Conservation (phyloP, 2,797 vertebrate genomes). For the Hephaestus fuliginosus region DNA sequence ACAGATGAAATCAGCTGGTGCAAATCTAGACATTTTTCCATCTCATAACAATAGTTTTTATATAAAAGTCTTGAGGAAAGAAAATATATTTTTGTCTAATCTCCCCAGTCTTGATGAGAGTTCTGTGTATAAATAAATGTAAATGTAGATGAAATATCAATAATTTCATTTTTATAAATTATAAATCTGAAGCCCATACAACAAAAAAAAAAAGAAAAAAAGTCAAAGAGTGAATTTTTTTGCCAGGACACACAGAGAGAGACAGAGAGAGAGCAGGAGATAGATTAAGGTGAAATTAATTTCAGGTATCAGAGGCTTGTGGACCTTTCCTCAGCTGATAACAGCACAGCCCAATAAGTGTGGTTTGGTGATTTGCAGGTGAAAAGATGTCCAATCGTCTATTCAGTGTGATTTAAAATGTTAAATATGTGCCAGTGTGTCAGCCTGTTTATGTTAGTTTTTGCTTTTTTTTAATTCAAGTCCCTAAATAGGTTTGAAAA, state of each 20-base stretch:
- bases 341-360: neutral
- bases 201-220: too few species aligned
- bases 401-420: neutral
- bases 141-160: too few species aligned
- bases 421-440: neutral
- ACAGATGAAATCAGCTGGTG: neutral
- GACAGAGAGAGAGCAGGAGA: neutral
- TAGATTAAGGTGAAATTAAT: slow-evolving; percentile 1
- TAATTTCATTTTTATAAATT: too few species aligned
- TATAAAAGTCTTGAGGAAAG: neutral
- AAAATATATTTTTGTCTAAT: neutral
- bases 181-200: neutral
- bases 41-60: neutral
- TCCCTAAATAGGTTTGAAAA: neutral
- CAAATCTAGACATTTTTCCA: neutral
- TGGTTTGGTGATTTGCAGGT: slow-evolving; percentile 4
- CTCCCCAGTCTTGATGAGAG: neutral
- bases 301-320: neutral
- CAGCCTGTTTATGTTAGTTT: neutral
- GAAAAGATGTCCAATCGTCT: neutral
- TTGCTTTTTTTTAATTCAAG: neutral
- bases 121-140: neutral
- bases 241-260: neutral
- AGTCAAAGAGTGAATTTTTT: neutral
- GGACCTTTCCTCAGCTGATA: slow-evolving; percentile 4